Base-by-base conservation (phyloP, 2,113 vertebrate genomes). In the Cryptotis parvus region DNA sequence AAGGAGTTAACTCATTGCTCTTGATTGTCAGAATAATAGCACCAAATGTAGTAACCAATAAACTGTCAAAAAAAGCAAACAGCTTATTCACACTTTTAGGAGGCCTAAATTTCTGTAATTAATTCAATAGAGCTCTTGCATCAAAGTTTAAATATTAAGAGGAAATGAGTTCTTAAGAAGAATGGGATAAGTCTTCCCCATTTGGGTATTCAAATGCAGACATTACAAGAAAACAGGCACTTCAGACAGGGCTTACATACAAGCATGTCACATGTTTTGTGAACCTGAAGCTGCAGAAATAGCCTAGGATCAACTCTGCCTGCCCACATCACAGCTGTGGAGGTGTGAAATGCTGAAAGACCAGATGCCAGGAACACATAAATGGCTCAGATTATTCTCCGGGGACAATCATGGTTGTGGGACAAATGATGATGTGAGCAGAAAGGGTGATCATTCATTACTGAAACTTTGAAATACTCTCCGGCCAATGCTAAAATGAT, bases 381-480 rank as follows among this genome's bases (percentile, higher is more conserved):
- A 77, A 90, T 96, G 97, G 96, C 95, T 15, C 15, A 92, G 79
- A 97, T 94, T 87, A 94, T 94, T 97, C 97, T 98, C 98, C 58
- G n/a, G 97, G 95, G 98, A 96, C 96, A 90, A 96, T 97, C 97
- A 97, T 96, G 95, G 97, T 96, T 95, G 94, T 95, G 93, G 96
- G 97, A 97, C 97, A 98, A 98, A 98, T 97, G 97, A 98, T 91
- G 94, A 97, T 96, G 95, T 95, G 94, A 98, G 97, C 92, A 94
- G 96, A 96, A 97, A 97, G 97, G 97, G 96, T 91, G 94, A 97
- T 97, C 95, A 96, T 86, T 98, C 98, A 97, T 97, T 95, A 96
- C 92, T 69, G 91, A 96, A 96, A 95, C 96, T 94, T 95, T 85
- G 94, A 84, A 96, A 97, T 93, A 87, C 88, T 97, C 97, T 97